phyloP scores from a whole-genome alignment of 2,797 vertebrate species.

The Emydoidea blandingii region DNA sequence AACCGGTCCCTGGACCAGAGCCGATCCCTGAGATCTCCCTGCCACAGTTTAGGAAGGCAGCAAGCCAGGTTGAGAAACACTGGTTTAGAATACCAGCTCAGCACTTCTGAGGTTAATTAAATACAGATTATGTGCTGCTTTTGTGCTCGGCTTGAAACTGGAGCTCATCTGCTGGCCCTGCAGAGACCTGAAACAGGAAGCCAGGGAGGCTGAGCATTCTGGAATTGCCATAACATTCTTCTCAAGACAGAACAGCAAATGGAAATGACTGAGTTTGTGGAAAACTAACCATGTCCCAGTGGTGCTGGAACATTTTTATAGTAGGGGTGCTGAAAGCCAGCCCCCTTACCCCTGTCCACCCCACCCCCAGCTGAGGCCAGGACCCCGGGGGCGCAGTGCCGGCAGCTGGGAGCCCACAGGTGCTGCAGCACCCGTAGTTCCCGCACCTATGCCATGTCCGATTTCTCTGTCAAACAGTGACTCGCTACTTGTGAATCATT shows the following conservation, averaged over 20 bases:
- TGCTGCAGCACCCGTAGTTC: no score
- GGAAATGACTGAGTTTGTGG: neutral
- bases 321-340: no score
- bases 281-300: neutral
- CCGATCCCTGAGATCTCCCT: neutral
- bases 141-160: neutral
- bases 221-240: neutral
- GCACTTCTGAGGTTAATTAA: neutral
- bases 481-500: neutral
- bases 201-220: rapidly evolving
- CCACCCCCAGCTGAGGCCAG: no score
- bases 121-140: neutral
- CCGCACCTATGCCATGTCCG: no score
- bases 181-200: neutral
- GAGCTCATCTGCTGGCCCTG: neutral
- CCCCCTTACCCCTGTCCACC: no score
- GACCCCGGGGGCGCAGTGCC: no score
- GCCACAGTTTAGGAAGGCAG: neutral
- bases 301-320: no score
- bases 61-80: no score
- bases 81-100: no score
- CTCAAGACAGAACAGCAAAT: neutral
- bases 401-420: no score
- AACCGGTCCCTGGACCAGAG: no score
- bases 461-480: neutral